phyloP scores from a whole-genome alignment of 2,797 vertebrate genomes.

The Varecia variegata region DNA sequence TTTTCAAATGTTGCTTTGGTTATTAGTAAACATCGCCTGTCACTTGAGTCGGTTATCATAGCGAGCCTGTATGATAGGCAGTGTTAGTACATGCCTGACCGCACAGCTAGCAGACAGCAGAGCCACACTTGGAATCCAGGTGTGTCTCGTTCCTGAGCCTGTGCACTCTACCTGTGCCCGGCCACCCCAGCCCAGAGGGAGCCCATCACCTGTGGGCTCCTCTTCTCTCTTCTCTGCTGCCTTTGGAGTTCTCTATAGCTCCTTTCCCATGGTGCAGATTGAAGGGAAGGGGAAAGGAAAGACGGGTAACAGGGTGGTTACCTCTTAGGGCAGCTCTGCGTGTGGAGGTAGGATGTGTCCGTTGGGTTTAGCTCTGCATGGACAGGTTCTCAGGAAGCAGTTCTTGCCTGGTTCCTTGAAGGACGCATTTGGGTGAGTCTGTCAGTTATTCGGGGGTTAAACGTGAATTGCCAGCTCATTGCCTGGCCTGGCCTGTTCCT shows the following conservation, averaged over 20 bases:
- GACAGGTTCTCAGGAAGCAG: background rate
- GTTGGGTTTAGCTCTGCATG: background rate
- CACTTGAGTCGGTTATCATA: background rate
- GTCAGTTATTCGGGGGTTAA: background rate
- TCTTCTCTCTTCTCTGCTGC: background rate
- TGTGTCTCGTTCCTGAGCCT: background rate
- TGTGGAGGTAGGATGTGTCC: background rate
- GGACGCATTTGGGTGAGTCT: background rate
- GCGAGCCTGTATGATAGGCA: background rate
- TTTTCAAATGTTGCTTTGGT: background rate
- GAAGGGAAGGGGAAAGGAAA: background rate
- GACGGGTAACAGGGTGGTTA: background rate
- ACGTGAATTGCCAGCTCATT: background rate
- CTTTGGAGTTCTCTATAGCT: background rate
- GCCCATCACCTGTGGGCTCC: background rate
- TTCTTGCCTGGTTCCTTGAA: background rate
- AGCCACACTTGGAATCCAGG: background rate
- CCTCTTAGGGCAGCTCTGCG: background rate
- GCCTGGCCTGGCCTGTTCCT: background rate
- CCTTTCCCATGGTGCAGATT: background rate
- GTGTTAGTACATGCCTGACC: background rate
- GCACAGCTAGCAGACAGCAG: background rate
- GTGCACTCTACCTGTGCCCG: background rate
- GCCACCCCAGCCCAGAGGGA: background rate
- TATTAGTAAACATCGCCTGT: background rate